These are phyloP conservation scores for Anoplius nigerrimus DNA, from an alignment of 2,888 invertebrate genomes.

Conservation along the genomic window DNA sequence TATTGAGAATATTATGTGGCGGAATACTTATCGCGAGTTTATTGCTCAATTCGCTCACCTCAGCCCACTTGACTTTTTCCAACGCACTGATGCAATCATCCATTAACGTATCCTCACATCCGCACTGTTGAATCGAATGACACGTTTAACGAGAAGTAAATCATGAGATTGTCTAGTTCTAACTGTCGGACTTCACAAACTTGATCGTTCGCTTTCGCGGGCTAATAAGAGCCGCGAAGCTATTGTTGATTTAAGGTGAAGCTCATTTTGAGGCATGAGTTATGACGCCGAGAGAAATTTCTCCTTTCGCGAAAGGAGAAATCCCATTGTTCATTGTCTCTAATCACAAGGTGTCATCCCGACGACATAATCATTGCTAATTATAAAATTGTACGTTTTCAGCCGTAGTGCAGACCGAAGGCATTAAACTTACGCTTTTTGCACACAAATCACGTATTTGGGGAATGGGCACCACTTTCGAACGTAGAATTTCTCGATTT, in stretches of 20 bases:
- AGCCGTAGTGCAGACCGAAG: too few species aligned
- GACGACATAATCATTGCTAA: not conserved
- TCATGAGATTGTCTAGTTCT: too few species aligned
- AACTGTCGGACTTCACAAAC: too few species aligned
- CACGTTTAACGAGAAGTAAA: too few species aligned
- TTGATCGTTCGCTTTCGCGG: too few species aligned
- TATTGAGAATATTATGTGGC: not conserved
- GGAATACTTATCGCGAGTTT: not conserved
- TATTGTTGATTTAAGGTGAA: too few species aligned
- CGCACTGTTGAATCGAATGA: constrained; percentile 26
- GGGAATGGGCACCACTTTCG: constrained; percentile 45
- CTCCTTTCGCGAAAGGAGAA: constrained; percentile 6
- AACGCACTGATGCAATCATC: constrained; percentile 46
- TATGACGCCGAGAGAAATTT: not conserved
- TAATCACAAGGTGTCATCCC: not conserved
- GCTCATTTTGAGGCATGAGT: too few species aligned
- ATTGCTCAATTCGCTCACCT: constrained; percentile 44
- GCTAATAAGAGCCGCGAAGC: too few species aligned
- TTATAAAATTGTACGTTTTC: too few species aligned
- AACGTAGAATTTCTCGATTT: constrained; percentile 54
- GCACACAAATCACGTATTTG: not conserved
- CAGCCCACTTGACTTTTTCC: constrained; percentile 45
- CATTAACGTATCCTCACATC: constrained; percentile 40
- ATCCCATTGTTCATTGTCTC: not conserved
- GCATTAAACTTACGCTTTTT: too few species aligned